Conservation (phyloP, 2,888 invertebrate species). For the Napeogenes sylphis region DNA sequence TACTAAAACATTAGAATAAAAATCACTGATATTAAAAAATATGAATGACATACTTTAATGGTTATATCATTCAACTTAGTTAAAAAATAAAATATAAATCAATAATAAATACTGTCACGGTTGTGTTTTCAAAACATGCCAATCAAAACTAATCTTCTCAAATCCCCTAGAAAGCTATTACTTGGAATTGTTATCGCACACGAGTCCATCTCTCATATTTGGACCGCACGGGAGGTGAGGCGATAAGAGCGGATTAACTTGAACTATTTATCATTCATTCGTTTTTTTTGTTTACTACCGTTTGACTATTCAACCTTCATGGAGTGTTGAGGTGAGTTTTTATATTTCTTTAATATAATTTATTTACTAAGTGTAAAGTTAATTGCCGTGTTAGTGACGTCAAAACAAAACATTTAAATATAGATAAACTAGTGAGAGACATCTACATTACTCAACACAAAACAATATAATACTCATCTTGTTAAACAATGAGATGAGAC, state of each 20-base stretch:
- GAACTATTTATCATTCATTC: conserved; percentile 73
- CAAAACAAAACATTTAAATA: conserved; percentile 3
- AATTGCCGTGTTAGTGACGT: background rate
- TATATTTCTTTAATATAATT: conserved; percentile 9
- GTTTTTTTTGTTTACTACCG: conserved; percentile 70
- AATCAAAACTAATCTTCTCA: conserved; percentile 33
- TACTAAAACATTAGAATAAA: background rate
- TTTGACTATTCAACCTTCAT: conserved; percentile 40
- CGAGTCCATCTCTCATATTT: conserved; percentile 73
- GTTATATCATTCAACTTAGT: background rate
- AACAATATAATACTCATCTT: conserved; percentile 54
- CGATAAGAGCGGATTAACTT: conserved; percentile 75
- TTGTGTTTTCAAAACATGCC: conserved; percentile 30
- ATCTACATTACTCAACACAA: conserved; percentile 48
- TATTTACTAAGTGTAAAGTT: no score
- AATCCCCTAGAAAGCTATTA: conserved; percentile 57
- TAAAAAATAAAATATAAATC: no score
- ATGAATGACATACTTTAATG: background rate
- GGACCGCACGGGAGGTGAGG: conserved; percentile 71
- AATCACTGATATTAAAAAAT: no score
- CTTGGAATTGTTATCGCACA: conserved; percentile 67
- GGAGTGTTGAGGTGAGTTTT: conserved; percentile 20
- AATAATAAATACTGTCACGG: background rate
- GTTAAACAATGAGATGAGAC: conserved; percentile 49
- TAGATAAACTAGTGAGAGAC: conserved; percentile 34